Evolutionary conservation across 2,113 vertebrate genomes (phyloP).

Genomic region (Myocastor coypus): DNA sequence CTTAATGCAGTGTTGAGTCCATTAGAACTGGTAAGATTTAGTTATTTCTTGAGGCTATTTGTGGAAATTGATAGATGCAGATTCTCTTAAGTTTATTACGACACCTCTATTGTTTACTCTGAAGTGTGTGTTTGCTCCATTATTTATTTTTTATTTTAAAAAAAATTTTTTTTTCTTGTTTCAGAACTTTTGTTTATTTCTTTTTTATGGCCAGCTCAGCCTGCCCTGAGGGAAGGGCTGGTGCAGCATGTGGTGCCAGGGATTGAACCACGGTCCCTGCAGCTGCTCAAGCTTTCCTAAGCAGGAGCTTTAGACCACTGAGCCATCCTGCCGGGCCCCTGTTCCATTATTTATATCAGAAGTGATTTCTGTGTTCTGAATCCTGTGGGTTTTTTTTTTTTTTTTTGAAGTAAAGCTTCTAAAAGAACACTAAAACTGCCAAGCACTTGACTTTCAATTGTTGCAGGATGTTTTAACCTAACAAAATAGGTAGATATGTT

Average conservation of each 20-base stretch:
- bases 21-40: not conserved
- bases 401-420: conserved; percentile 25
- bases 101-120: not conserved
- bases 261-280: too few species aligned
- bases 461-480: not conserved
- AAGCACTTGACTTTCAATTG: too few species aligned
- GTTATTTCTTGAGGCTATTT: not conserved
- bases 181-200: too few species aligned
- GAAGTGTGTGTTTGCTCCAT: not conserved
- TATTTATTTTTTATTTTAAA: too few species aligned
- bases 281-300: too few species aligned
- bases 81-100: not conserved
- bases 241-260: too few species aligned
- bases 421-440: not conserved
- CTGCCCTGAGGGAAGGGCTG: too few species aligned
- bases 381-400: not conserved
- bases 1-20: not conserved
- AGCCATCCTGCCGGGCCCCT: too few species aligned
- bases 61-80: not conserved
- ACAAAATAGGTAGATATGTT: not conserved
- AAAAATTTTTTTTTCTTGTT: too few species aligned
- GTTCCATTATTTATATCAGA: not conserved
- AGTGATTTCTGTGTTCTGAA: not conserved
- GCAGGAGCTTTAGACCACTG: too few species aligned
- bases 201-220: too few species aligned